phyloP scores from a whole-genome alignment of 2,797 vertebrate species.

The Apodemus agrarius region DNA sequence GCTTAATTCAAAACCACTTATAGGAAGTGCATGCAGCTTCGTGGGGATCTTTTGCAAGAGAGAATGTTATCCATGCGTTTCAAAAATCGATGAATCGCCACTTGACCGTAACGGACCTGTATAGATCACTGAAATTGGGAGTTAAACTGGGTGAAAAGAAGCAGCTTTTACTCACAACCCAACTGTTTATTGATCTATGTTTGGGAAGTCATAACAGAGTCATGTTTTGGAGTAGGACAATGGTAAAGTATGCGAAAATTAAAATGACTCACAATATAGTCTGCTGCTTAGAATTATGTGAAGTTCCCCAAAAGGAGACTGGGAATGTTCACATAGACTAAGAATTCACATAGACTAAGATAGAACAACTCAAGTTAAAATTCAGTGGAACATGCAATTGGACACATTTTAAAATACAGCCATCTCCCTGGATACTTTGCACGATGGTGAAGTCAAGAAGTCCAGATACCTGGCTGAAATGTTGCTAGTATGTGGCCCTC shows the following conservation, averaged over 20 bases:
- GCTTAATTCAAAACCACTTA: slow-evolving; percentile 81
- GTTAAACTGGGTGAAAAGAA: slow-evolving; percentile 34
- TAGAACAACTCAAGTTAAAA: slow-evolving; percentile 34
- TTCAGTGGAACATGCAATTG: neutral
- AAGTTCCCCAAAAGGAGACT: neutral
- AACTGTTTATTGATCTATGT: slow-evolving; percentile 59
- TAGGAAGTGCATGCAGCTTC: slow-evolving; percentile 65
- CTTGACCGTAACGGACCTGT: slow-evolving; percentile 63
- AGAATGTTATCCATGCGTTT: slow-evolving; percentile 64
- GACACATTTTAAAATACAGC: slow-evolving; percentile 27
- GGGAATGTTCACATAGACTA: slow-evolving; percentile 31
- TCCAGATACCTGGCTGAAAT: neutral
- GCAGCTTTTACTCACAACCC: slow-evolving; percentile 52
- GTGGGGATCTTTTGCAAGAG: slow-evolving; percentile 54
- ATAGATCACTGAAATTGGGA: slow-evolving; percentile 45
- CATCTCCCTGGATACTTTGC: slow-evolving; percentile 6
- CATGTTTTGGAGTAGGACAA: neutral
- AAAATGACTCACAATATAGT: slow-evolving; percentile 19
- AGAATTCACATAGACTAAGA: neutral
- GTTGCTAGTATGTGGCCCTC: neutral
- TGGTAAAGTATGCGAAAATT: slow-evolving; percentile 26
- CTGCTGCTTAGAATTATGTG: slow-evolving; percentile 57
- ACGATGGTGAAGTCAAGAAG: neutral
- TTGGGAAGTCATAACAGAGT: slow-evolving; percentile 50
- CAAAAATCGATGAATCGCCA: slow-evolving; percentile 69